Evolutionary conservation across 2,888 invertebrate species (phyloP), one percentile per base, ranked within the genome.

Genomic region (Xestia ashworthii): DNA sequence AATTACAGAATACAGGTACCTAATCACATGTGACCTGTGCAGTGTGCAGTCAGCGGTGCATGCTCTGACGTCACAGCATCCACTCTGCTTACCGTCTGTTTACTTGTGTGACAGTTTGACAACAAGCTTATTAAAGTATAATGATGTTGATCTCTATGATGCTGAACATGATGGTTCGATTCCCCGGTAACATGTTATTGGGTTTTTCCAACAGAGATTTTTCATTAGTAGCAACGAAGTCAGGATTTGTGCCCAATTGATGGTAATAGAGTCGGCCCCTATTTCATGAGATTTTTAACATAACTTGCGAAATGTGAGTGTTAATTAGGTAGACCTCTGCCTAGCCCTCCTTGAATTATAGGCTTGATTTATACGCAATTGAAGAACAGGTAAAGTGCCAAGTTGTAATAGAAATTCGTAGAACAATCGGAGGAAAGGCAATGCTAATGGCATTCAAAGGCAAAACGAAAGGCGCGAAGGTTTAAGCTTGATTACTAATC

Each of bases 21-120:
- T 82, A 82, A 77, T 65, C 19, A 38, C 22, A 77, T 58, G 83
- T 82, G 83, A 80, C 44, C 58, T 50, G 83, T 50, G 82, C 76
- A 25, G 8, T 48, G 83, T 58, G 83, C 78, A 22, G 5, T 50
- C 76, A 82, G 60, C 46, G 76, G n/a, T n/a, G 79, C 82, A 62
- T 32, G 62, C 19, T 16, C 12, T 69, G 83, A 82, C 80, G 80
- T 81, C 77, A 69, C n/a, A 12, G 32, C 16, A 25, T 50, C 50
- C 53, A 68, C 69, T 58, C 81, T 0, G 32, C 48, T 53, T 25
- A 38, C 38, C 38, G 44, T 4, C n/a, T 82, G 69, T 65, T 76
- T 58, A 53, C 69, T 53, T 14, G 65, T 22, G 76, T 44, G 50
- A 25, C 64, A 81, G 41, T 48, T 32, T 48, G 12, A 46, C 53